phyloP scores from a whole-genome alignment of 2,888 invertebrate genomes.

The Thymelicus sylvestris region DNA sequence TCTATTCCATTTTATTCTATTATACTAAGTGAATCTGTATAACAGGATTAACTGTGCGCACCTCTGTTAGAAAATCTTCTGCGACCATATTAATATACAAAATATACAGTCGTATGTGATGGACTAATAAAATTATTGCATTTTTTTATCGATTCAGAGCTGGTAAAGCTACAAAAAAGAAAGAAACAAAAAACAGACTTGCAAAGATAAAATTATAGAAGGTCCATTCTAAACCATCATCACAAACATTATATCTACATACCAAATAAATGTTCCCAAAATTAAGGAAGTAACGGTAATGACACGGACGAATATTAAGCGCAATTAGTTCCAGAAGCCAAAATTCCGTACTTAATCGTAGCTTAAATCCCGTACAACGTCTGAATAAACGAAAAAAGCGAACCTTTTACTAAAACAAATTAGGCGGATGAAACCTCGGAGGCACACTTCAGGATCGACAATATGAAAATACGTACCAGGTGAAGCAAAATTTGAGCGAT shows the following conservation, averaged over 20 bases:
- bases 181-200: too few relatives aligned
- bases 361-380: conserved; percentile 39
- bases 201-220: too few relatives aligned
- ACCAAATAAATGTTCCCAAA: background rate
- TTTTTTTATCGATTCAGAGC: too few relatives aligned
- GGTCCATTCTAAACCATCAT: too few relatives aligned
- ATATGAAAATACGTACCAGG: conserved; percentile 33
- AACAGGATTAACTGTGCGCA: too few relatives aligned
- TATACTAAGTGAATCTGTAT: too few relatives aligned
- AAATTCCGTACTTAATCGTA: background rate
- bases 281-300: conserved; percentile 25
- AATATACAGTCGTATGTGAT: too few relatives aligned
- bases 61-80: too few relatives aligned
- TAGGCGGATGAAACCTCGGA: conserved; percentile 22
- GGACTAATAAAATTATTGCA: too few relatives aligned
- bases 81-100: too few relatives aligned
- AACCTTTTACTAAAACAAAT: conserved; percentile 30
- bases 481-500: conserved; percentile 32
- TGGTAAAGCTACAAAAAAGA: too few relatives aligned
- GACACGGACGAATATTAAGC: conserved; percentile 4
- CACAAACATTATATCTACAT: background rate
- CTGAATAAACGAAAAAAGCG: conserved; percentile 17
- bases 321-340: conserved; percentile 8
- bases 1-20: too few relatives aligned
- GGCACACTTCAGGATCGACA: conserved; percentile 15